These are phyloP conservation scores for Metacarcinus magister DNA, from an alignment of 2,888 invertebrate species.

Conservation along the genomic window DNA sequence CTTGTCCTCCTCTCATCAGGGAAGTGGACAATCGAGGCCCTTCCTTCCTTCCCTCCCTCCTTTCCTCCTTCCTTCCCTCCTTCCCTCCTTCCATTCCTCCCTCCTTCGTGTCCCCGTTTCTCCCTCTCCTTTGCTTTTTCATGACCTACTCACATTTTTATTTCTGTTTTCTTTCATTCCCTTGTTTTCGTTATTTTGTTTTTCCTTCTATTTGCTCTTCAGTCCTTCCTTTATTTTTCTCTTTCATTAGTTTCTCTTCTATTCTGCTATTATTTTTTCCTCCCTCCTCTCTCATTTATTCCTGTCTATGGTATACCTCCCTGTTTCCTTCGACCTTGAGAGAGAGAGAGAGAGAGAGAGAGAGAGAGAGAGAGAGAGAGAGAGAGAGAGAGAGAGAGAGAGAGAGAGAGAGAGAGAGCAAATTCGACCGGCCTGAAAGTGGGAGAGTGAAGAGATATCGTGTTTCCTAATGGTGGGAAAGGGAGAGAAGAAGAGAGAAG, in stretches of 20 bases:
- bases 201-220: not conserved
- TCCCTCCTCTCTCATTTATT: no score
- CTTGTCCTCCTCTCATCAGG: not conserved
- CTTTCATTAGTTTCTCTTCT: not conserved
- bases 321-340: not conserved
- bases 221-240: not conserved
- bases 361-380: constrained; percentile 14
- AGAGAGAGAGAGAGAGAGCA: not conserved
- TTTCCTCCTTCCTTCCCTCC: not conserved
- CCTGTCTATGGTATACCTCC: no score
- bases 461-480: not conserved
- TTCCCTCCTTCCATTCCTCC: not conserved
- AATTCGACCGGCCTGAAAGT: not conserved
- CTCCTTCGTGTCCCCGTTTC: not conserved
- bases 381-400: not conserved
- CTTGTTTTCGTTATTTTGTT: not conserved
- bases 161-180: not conserved
- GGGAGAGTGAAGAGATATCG: not conserved
- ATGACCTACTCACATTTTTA: not conserved
- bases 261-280: no score
- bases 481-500: not conserved
- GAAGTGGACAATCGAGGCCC: not conserved
- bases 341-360: not conserved
- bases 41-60: not conserved
- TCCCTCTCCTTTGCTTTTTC: not conserved